Evolutionary conservation across 2,113 vertebrate genomes (phyloP).

Genomic region (Microcebus lehilahytsara): DNA sequence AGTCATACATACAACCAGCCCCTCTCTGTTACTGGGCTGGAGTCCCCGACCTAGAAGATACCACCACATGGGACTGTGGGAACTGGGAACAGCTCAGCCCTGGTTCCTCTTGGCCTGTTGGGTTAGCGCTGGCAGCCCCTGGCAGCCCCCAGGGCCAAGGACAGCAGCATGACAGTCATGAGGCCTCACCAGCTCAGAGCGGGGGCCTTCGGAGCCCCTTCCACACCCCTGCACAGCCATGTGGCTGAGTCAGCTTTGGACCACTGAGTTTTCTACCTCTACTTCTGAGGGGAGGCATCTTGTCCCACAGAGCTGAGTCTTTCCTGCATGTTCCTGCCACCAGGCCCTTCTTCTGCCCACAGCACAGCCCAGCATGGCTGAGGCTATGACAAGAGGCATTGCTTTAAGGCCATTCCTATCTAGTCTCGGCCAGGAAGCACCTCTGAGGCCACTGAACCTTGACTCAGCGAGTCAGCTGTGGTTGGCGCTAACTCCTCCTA

Average conservation of each 20-base stretch:
- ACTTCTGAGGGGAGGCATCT: background rate
- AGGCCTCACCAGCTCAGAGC: background rate
- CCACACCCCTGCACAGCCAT: background rate
- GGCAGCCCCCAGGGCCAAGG: background rate
- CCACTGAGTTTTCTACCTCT: background rate
- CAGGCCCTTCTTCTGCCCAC: background rate
- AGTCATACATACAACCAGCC: background rate
- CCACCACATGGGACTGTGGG: fast-evolving
- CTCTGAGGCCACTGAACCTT: background rate
- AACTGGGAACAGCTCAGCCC: background rate
- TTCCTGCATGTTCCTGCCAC: background rate
- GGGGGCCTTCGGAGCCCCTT: too few relatives aligned
- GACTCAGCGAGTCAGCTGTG: background rate
- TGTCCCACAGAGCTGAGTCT: background rate
- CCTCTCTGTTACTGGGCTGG: background rate
- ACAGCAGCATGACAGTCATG: background rate
- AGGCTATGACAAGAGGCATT: background rate
- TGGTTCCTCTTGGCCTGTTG: background rate
- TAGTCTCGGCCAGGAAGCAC: background rate
- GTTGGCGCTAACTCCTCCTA: background rate
- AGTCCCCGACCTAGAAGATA: background rate
- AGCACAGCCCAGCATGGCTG: background rate
- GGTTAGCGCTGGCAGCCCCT: background rate
- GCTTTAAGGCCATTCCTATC: background rate
- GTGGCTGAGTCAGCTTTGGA: background rate